Evolutionary conservation across 2,888 invertebrate species (phyloP).

Genomic region (Phania funesta): DNA sequence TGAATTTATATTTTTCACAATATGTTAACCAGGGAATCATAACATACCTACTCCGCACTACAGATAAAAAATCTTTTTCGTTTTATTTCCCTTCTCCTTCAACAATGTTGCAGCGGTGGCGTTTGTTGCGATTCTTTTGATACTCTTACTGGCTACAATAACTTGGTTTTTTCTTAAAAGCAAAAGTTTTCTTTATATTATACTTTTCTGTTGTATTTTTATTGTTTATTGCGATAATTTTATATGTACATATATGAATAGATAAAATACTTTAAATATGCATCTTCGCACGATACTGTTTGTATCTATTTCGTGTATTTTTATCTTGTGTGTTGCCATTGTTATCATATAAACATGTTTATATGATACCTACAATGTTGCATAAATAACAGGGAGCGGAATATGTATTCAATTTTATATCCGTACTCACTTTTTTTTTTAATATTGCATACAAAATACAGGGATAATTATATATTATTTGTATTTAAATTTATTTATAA

Average conservation of each 20-base stretch:
- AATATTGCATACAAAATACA: too few species aligned
- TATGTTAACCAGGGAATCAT: not conserved
- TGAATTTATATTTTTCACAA: not conserved
- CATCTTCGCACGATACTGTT: conserved; percentile 36
- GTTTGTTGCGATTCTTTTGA: conserved; percentile 53
- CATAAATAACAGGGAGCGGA: conserved; percentile 32
- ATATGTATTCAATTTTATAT: too few species aligned
- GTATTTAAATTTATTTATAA: too few species aligned
- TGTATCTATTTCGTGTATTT: conserved; percentile 41
- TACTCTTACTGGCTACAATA: not conserved
- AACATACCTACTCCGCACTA: conserved; percentile 7
- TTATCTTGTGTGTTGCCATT: conserved; percentile 56
- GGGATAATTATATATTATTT: too few species aligned
- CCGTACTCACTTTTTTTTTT: too few species aligned
- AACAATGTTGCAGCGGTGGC: conserved; percentile 61
- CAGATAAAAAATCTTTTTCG: not conserved
- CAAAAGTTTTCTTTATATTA: not conserved
- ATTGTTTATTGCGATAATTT: not conserved
- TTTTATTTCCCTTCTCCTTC: conserved; percentile 32
- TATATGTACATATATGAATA: conserved; percentile 9
- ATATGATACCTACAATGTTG: conserved; percentile 57
- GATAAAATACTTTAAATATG: conserved; percentile 33
- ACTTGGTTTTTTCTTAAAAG: not conserved
- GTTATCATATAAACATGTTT: conserved; percentile 58
- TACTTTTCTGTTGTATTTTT: not conserved